Percentiles rank a stretch among this genome's conserved stretches.
Conservation (phyloP, 2,888 invertebrate genomes). For the Trachelus tabidus region DNA sequence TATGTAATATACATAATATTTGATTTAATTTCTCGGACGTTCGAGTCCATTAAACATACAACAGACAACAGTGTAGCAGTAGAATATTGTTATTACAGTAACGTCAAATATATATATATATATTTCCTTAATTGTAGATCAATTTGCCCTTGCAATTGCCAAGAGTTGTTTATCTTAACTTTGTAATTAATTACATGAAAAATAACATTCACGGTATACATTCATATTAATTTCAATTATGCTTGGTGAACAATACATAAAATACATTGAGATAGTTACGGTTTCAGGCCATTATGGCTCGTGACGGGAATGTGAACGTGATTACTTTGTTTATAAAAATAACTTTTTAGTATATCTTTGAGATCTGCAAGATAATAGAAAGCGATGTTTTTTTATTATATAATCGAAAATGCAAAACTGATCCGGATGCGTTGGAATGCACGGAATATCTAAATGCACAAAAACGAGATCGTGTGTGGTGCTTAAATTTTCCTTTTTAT, state of each 20-base stretch:
- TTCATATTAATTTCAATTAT: slow-evolving; percentile 54
- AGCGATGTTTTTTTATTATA: slow-evolving; percentile 15
- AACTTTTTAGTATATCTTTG: slow-evolving; percentile 51
- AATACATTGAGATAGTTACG: slow-evolving; percentile 56
- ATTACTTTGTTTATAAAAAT: slow-evolving; percentile 50
- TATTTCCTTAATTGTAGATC: slow-evolving; percentile 45
- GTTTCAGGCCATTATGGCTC: slow-evolving; percentile 54
- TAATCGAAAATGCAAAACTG: background rate
- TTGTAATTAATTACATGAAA: slow-evolving; percentile 53
- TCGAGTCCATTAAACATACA: slow-evolving; percentile 56
- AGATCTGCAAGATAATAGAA: slow-evolving; percentile 51
- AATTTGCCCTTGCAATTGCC: slow-evolving; percentile 40
- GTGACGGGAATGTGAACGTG: slow-evolving; percentile 55
- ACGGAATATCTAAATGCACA: slow-evolving; percentile 17
- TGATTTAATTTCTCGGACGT: slow-evolving; percentile 54
- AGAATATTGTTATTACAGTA: slow-evolving; percentile 63
- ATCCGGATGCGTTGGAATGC: background rate
- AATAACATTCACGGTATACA: slow-evolving; percentile 59
- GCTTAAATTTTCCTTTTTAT: slow-evolving; percentile 4
- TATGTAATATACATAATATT: slow-evolving; percentile 62
- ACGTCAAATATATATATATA: slow-evolving; percentile 50
- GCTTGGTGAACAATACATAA: slow-evolving; percentile 49
- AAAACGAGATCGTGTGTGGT: slow-evolving; percentile 17
- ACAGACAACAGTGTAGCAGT: slow-evolving; percentile 64
- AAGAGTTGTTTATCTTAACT: slow-evolving; percentile 42